Conservation (phyloP, 2,797 vertebrate genomes). For the Enteromius treurensis region DNA sequence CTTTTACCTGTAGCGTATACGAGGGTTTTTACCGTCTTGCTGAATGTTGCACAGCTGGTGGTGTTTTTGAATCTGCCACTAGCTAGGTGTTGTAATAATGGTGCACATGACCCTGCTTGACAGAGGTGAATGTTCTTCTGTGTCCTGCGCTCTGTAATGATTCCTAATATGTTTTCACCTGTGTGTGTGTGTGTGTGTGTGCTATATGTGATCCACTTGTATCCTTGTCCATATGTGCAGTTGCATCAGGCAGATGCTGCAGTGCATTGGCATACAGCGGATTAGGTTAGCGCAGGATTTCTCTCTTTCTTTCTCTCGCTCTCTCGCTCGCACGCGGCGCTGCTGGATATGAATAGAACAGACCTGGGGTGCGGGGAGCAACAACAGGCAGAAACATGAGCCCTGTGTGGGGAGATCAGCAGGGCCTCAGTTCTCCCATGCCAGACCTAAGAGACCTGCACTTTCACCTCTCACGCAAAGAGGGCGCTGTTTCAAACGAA, state of each 20-base stretch:
- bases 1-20: not conserved
- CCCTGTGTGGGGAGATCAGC: conserved; percentile 14
- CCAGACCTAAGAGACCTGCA: conserved; percentile 31
- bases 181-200: not conserved
- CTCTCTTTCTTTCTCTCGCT: not conserved
- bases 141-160: not conserved
- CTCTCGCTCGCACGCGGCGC: not conserved
- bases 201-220: not conserved
- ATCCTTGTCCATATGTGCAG: not conserved
- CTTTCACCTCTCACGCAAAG: conserved; percentile 30
- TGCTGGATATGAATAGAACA: conserved; percentile 52
- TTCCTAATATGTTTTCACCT: conserved; percentile 8
- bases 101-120: conserved; percentile 25
- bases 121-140: conserved; percentile 27
- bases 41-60: not conserved
- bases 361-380: conserved; percentile 34
- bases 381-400: conserved; percentile 44
- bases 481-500: conserved; percentile 40
- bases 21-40: not conserved
- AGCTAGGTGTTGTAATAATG: conserved; percentile 17
- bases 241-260: conserved; percentile 43
- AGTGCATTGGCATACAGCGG: conserved; percentile 45
- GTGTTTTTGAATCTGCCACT: not conserved
- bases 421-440: conserved; percentile 19
- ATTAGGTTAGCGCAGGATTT: conserved; percentile 41